phyloP scores from a whole-genome alignment of 2,113 vertebrate genomes.

The Charina bottae region DNA sequence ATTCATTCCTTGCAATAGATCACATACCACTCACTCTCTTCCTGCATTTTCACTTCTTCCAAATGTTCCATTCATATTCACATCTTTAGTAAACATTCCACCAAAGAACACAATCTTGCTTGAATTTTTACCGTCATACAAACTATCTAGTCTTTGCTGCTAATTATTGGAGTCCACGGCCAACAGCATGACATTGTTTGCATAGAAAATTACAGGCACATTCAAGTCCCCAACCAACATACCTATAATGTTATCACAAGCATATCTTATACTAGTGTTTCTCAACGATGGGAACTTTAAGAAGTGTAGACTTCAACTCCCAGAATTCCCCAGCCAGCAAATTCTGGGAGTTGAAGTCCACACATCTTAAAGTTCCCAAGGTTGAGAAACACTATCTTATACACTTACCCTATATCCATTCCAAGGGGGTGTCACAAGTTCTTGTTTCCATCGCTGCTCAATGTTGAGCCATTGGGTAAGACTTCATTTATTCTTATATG shows the following conservation, averaged over 20 bases:
- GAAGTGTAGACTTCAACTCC: no score
- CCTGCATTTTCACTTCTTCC: background rate
- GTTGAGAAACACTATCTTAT: no score
- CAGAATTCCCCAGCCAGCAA: no score
- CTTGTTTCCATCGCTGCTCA: background rate
- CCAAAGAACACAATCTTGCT: background rate
- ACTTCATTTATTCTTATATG: background rate
- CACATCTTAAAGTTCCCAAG: no score
- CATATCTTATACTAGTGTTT: no score
- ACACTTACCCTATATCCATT: background rate
- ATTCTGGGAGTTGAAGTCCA: no score
- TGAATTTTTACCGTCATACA: background rate
- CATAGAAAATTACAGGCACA: background rate
- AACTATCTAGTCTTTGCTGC: background rate
- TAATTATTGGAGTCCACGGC: background rate
- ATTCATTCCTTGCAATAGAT: background rate
- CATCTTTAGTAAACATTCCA: background rate
- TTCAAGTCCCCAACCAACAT: background rate
- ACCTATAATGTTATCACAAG: background rate
- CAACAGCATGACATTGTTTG: background rate
- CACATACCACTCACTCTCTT: background rate
- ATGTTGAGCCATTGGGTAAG: background rate
- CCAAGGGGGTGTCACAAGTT: background rate
- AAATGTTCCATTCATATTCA: background rate
- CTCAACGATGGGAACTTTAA: no score